Conservation (phyloP, 2,113 vertebrate species). For the Ondatra zibethicus region DNA sequence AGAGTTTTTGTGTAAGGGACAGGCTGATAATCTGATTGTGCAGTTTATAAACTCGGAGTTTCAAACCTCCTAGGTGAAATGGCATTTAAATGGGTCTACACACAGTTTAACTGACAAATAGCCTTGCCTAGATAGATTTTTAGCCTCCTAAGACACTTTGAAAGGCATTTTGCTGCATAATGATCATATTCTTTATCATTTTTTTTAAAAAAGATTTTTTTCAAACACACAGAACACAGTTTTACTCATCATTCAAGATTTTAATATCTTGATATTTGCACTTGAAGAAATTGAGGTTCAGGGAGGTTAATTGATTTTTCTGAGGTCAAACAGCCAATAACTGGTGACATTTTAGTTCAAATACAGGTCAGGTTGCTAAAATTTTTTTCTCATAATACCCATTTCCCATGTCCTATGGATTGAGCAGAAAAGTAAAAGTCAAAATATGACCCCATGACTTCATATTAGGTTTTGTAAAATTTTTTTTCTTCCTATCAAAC, state of each 20-base stretch:
- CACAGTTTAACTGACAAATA: not conserved
- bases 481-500: not conserved
- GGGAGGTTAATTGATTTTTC: conserved; percentile 56
- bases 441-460: not conserved
- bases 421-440: not conserved
- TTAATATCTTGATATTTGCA: conserved; percentile 30
- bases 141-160: not conserved
- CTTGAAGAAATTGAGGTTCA: conserved; percentile 23
- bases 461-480: not conserved
- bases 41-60: not conserved
- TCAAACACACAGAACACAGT: not conserved
- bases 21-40: not conserved
- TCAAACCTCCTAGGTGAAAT: not conserved
- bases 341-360: conserved; percentile 36
- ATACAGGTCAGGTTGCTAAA: conserved; percentile 14
- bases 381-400: not conserved
- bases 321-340: conserved; percentile 32
- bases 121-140: not conserved
- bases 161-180: not conserved
- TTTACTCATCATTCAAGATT: conserved; percentile 42
- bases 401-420: not conserved
- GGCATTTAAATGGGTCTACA: not conserved
- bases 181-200: not conserved
- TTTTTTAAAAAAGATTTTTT: conserved; percentile 35
- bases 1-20: not conserved